phyloP scores from a whole-genome alignment of 2,888 invertebrate genomes.

The Sialis lutaria region DNA sequence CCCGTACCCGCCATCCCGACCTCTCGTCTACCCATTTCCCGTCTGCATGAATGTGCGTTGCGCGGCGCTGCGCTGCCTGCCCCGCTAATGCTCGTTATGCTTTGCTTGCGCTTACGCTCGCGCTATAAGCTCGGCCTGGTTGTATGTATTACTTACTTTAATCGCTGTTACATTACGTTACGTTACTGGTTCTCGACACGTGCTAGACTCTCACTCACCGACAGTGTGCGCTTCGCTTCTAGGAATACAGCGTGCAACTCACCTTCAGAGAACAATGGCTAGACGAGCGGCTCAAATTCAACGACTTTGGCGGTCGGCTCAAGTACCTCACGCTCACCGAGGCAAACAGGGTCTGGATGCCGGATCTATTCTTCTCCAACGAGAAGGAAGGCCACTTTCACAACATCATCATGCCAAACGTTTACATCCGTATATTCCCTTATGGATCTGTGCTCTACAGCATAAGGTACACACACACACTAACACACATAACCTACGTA shows the following conservation, averaged over 20 bases:
- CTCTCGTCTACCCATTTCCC: not conserved
- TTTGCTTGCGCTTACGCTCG: slow-evolving; percentile 11
- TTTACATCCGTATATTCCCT: slow-evolving; percentile 90
- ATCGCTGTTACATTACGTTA: not conserved
- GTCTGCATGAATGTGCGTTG: not conserved
- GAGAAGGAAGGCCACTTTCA: slow-evolving; percentile 97
- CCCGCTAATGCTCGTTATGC: not conserved
- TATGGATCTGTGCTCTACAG: slow-evolving; percentile 91
- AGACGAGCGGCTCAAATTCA: slow-evolving; percentile 80
- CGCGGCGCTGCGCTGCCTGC: not conserved
- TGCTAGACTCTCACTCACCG: slow-evolving; percentile 2
- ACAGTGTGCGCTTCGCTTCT: slow-evolving; percentile 19
- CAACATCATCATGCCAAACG: slow-evolving; percentile 95
- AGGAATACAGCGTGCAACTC: slow-evolving; percentile 96
- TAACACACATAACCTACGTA: not conserved
- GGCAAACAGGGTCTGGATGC: slow-evolving; percentile 95
- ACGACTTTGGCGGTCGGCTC: slow-evolving; percentile 72
- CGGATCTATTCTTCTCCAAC: slow-evolving; percentile 94
- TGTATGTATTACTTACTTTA: slow-evolving; percentile 4
- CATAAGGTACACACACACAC: slow-evolving; percentile 43
- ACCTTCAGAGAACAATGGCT: slow-evolving; percentile 96
- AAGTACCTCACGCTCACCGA: slow-evolving; percentile 88
- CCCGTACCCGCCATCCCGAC: not conserved
- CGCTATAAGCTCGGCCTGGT: slow-evolving; percentile 6
- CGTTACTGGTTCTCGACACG: not conserved